Evolutionary conservation across 1,140 invertebrate genomes (phyloP).

Genomic region (Drosophila setifemur): DNA sequence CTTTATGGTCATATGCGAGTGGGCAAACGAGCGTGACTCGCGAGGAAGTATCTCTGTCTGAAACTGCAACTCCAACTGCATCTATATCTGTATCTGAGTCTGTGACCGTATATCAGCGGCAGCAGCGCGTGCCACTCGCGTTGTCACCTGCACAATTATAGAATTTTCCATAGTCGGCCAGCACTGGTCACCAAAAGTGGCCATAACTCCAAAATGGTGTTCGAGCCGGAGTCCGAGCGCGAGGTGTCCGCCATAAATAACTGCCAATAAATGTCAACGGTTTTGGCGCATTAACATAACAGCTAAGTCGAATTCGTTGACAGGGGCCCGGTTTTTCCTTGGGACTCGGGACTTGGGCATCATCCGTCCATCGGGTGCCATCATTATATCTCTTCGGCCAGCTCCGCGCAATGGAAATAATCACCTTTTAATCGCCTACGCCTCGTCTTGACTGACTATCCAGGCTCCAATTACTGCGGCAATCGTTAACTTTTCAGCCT

Average conservation of each 20-base stretch:
- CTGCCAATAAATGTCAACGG: slow-evolving; percentile 76
- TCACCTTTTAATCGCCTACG: slow-evolving; percentile 76
- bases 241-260: slow-evolving; percentile 67
- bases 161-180: slow-evolving; percentile 50
- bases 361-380: slow-evolving; percentile 12
- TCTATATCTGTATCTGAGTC: no score
- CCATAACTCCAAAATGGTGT: slow-evolving; percentile 64
- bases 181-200: slow-evolving; percentile 50
- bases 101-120: no score
- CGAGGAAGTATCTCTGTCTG: slow-evolving; percentile 16
- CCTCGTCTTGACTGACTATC: slow-evolving; percentile 52
- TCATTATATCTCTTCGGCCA: slow-evolving; percentile 42
- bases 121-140: slow-evolving; percentile 61
- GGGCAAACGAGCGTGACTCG: slow-evolving; percentile 30
- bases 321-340: slow-evolving; percentile 45
- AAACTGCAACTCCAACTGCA: slow-evolving; percentile 17
- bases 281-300: slow-evolving; percentile 76
- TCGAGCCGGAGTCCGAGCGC: slow-evolving; percentile 16
- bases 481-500: slow-evolving; percentile 47
- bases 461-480: slow-evolving; percentile 61
- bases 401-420: slow-evolving; percentile 66
- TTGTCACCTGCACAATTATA: slow-evolving; percentile 72
- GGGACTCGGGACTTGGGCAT: background rate
- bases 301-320: slow-evolving; percentile 70
- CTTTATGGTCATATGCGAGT: slow-evolving; percentile 57